Percentiles rank a stretch among this genome's conserved stretches.
Conservation (phyloP, 2,797 vertebrate species). For the Coccyzus lansbergi region DNA sequence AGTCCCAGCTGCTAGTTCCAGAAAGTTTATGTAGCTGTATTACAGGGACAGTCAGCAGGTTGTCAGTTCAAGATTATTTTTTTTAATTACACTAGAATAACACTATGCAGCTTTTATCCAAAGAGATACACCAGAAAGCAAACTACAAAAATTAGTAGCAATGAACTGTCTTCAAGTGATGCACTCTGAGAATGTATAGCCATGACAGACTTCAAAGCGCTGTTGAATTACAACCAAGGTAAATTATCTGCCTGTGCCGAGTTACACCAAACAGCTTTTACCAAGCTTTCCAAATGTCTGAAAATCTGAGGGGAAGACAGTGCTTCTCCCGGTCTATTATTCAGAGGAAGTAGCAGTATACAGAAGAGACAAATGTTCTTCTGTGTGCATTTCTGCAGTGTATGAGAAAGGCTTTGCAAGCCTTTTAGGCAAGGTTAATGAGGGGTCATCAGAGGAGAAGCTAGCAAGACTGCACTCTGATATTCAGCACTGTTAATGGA, state of each 20-base stretch:
- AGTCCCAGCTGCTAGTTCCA: background rate
- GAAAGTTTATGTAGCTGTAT: background rate
- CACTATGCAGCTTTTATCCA: background rate
- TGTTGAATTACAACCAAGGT: background rate
- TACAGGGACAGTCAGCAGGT: background rate
- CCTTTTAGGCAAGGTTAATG: constrained; percentile 56
- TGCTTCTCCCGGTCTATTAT: constrained; percentile 14
- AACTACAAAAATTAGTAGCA: background rate
- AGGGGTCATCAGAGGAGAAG: constrained; percentile 63
- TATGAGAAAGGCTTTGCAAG: constrained; percentile 45
- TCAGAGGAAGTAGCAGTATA: constrained; percentile 18
- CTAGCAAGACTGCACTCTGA: constrained; percentile 14
- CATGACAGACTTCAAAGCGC: constrained; percentile 6
- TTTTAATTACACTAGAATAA: background rate
- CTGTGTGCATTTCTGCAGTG: constrained; percentile 51
- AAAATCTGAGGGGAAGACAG: background rate
- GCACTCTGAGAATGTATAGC: background rate
- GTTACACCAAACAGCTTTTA: background rate
- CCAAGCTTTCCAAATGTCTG: background rate
- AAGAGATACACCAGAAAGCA: background rate
- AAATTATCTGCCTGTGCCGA: background rate
- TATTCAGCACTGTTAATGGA: constrained; percentile 45
- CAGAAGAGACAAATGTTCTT: constrained; percentile 58
- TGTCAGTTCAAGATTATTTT: background rate
- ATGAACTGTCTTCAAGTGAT: background rate